Evolutionary conservation across 2,113 vertebrate genomes (phyloP).

Genomic region (Miniopterus natalensis): DNA sequence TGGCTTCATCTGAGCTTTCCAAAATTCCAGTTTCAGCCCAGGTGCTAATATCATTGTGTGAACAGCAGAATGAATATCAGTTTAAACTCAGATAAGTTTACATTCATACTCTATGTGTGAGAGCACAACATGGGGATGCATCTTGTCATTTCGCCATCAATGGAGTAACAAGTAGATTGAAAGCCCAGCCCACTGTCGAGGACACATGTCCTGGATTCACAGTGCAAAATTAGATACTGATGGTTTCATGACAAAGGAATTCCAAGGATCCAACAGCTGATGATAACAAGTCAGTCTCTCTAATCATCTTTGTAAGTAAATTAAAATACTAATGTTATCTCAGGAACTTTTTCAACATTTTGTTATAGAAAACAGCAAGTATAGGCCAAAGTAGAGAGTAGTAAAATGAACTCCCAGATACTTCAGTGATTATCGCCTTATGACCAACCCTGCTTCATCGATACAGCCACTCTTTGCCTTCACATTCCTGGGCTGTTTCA

Average conservation of each 20-base stretch:
- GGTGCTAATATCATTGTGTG: neutral
- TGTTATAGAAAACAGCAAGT: neutral
- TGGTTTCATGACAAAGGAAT: neutral
- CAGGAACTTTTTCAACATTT: neutral
- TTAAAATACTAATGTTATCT: neutral
- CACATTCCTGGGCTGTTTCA: neutral
- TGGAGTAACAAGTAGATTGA: conserved; percentile 57
- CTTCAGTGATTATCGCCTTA: neutral
- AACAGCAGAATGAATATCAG: conserved; percentile 31
- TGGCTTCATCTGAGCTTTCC: conserved; percentile 17
- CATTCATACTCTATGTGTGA: conserved; percentile 58
- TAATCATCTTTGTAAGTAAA: neutral
- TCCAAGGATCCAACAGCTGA: neutral
- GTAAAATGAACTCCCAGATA: neutral
- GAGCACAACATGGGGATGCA: conserved; percentile 42
- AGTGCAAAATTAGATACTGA: neutral
- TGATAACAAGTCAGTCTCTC: neutral
- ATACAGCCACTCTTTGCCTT: neutral
- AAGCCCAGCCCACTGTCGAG: neutral
- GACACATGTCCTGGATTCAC: neutral
- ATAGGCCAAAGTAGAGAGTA: neutral
- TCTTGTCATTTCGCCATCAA: conserved; percentile 63
- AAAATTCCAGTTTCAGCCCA: neutral
- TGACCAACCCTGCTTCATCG: fast-evolving
- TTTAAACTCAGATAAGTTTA: conserved; percentile 67